A percentile compares a stretch with the other conserved stretches of the same genome.
Evolutionary conservation across 2,113 vertebrate genomes (phyloP).

Genomic region (Catagonus wagneri): DNA sequence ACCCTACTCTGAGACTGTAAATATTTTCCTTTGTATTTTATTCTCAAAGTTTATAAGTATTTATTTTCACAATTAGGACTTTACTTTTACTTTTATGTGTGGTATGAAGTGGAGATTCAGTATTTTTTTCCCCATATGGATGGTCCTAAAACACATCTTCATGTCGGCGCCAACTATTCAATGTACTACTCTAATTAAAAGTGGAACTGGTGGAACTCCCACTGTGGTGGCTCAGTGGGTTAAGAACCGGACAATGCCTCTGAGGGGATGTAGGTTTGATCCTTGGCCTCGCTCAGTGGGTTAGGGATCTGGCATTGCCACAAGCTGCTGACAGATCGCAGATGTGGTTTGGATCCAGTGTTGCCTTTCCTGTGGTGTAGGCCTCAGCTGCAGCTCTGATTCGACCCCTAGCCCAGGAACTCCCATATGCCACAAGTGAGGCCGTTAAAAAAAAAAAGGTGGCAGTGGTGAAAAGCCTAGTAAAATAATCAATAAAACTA

Average conservation of each 20-base stretch:
- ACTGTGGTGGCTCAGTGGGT: too few species aligned
- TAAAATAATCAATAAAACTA: neutral
- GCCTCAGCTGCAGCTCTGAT: too few species aligned
- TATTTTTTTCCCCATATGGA: neutral
- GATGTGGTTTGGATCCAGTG: too few species aligned
- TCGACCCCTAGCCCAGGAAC: too few species aligned
- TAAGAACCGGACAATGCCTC: too few species aligned
- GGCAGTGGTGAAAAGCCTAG: neutral
- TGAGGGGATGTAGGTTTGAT: too few species aligned
- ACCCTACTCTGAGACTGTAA: neutral
- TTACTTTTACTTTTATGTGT: neutral
- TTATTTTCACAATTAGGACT: neutral
- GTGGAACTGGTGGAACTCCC: neutral
- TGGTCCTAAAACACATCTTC: neutral
- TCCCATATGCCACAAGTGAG: too few species aligned
- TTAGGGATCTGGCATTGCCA: too few species aligned
- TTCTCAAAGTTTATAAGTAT: slow-evolving; percentile 10
- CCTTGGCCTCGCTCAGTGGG: too few species aligned
- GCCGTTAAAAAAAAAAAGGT: too few species aligned
- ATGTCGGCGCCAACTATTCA: neutral
- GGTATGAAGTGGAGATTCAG: neutral
- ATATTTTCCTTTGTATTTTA: neutral
- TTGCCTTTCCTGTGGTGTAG: too few species aligned
- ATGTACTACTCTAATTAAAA: neutral
- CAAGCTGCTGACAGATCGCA: too few species aligned